Evolutionary conservation across 2,113 vertebrate genomes (phyloP), one percentile per base, ranked within the genome.

Genomic region (Bagarius yarrelli): DNA sequence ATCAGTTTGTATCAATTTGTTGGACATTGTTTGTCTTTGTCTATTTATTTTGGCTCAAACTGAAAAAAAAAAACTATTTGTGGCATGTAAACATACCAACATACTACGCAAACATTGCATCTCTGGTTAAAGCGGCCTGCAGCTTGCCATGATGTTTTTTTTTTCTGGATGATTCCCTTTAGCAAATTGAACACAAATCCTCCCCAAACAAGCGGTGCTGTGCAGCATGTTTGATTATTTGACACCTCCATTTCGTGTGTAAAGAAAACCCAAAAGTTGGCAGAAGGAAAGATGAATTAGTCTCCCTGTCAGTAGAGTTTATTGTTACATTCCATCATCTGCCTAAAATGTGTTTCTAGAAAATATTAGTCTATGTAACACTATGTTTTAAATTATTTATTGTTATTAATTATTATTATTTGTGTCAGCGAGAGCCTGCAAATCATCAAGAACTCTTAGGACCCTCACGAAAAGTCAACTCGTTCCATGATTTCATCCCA

Each of bases 171-270:
- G 16, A 63, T 70, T 75, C 30, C 16, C 30, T 74, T 71, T 59
- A 34, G 76, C 53, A 47, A 83, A 69, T 80, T 80, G 67, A 79
- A 80, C 59, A 69, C 72, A 44, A n/a, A 78, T 60, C 32, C 52
- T 77, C 52, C 83, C 34, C 61, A 72, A 80, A 47, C 60, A 56
- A 25, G 79, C 23, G 40, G 50, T 30, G 25, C 18, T 75, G 34
- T 73, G 67, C 8, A 15, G 66, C 69, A 79, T 81, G 73, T 83
- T 83, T 75, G 76, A 76, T 63, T 67, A 84, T 85, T 72, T 81
- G 64, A 81, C 44, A 32, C 67, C 21, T 32, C 56, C 23, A 57
- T 56, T 75, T 56, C 76, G 30, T 83, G 69, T 44, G 34, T 56
- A 63, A 72, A 59, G 21, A 18, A 70, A 55, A 56, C 47, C 11